phyloP scores from a whole-genome alignment of 2,113 vertebrate species.

The Melierax canorus region DNA sequence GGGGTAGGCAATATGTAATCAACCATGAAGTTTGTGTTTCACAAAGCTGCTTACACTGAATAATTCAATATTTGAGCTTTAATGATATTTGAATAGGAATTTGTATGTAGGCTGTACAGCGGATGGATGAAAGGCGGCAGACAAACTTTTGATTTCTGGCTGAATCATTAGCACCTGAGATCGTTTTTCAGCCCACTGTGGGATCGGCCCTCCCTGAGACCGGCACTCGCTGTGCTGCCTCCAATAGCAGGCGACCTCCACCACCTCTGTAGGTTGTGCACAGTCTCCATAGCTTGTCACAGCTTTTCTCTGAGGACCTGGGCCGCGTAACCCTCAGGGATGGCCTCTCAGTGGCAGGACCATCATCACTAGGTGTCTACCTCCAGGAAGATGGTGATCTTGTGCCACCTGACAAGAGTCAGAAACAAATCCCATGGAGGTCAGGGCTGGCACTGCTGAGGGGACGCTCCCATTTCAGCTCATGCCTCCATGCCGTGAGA shows the following conservation, averaged over 20 bases:
- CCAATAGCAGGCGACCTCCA: neutral
- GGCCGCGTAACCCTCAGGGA: accelerated
- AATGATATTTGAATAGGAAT: conserved; percentile 47
- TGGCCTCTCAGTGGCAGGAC: neutral
- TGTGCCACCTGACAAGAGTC: neutral
- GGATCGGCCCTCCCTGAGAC: neutral
- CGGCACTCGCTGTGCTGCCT: accelerated
- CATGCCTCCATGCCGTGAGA: accelerated
- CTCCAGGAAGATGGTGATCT: neutral
- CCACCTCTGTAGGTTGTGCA: neutral
- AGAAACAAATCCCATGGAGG: accelerated
- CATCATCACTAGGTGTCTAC: accelerated
- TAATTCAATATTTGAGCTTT: conserved; percentile 44
- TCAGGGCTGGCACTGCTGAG: neutral
- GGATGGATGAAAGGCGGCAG: neutral
- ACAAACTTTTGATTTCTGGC: neutral
- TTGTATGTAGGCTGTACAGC: neutral
- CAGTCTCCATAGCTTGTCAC: neutral
- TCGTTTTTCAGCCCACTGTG: accelerated
- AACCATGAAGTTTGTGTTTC: conserved; percentile 24
- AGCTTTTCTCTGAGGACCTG: neutral
- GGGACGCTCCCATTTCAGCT: accelerated
- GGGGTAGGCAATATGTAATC: neutral
- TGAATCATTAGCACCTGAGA: neutral
- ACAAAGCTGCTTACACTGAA: conserved; percentile 35